Base-by-base conservation (phyloP, 2,888 invertebrate species). In the Zootermopsis nevadensis region DNA sequence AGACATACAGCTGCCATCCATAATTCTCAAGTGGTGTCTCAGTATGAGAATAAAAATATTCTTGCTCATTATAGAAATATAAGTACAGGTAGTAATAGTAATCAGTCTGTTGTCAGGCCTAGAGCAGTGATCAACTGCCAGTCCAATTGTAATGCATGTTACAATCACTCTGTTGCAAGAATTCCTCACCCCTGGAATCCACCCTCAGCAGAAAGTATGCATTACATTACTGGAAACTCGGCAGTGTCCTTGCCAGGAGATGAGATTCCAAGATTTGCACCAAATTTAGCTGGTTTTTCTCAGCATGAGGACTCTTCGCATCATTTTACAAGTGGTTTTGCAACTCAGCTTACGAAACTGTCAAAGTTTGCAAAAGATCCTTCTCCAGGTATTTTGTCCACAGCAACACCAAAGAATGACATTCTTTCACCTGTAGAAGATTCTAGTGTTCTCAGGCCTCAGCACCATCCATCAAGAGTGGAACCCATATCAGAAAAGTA, bases 61-160 rank as follows among this genome's bases (percentile, higher is more conserved):
- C 72, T 81, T 81, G 67, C 42, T 69, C 67, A 69, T 81, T 81
- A 69, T 72, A 72, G 48, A 38, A 79, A 66, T 79, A 27, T 79
- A 33, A 53, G 12, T 55, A 33, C 35, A 38, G 24, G 42, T 22
- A 76, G 27, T 48, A 82, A 48, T 69, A 48, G 30, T 33, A 77
- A 82, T 27, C 82, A 82, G 27, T 48, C 83, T 53, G 81, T 84
- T 60, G 84, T 84, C 69, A 79, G 82, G 55, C 84, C 84, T 60
- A 84, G 82, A 33, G 84, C 84, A 24, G 76, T 84, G 30, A 82
- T 84, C n/a, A 84, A 84, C 31, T 84, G 84, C 38, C 84, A 84
- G 24, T 60, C 83, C 10, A 76, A 79, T 69, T 82, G 82, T 82
- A 77, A 82, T 69, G 77, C 82, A n/a, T 82, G 82, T 79, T 82